A percentile compares a stretch with the other conserved stretches of the same genome.
Evolutionary conservation across 1,140 invertebrate genomes (phyloP).

Genomic region (Conopomorpha cramerella): DNA sequence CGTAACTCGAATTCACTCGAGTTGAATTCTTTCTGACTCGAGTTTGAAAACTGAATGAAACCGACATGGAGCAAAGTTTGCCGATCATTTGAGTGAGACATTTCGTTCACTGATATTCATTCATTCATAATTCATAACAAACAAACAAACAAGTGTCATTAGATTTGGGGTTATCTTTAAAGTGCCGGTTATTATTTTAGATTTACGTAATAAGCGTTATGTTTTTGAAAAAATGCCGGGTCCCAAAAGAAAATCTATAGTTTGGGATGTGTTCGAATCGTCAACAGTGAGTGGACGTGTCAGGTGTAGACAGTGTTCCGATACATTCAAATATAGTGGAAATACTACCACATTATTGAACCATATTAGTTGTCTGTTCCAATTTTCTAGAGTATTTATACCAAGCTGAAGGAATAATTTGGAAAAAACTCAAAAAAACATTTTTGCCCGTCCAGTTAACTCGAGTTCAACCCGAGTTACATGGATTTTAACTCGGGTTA

Average conservation of each 20-base stretch:
- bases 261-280: background rate
- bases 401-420: background rate
- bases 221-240: background rate
- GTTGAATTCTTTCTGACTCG: background rate
- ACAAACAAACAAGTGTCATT: background rate
- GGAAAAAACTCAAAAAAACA: background rate
- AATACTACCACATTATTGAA: background rate
- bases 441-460: background rate
- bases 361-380: no score
- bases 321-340: background rate
- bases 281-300: background rate
- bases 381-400: no score
- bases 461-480: background rate
- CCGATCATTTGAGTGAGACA: background rate
- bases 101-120: no score
- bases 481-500: background rate
- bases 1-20: background rate
- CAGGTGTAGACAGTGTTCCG: background rate
- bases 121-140: no score
- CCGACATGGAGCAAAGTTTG: conserved; percentile 1
- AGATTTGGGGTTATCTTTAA: background rate
- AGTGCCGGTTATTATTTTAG: background rate
- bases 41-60: background rate
- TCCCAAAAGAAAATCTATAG: background rate
- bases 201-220: background rate